phyloP scores from a whole-genome alignment of 30 jellyfish, hydroid and myxozoan genomes.

The Aurelia coerulea region DNA sequence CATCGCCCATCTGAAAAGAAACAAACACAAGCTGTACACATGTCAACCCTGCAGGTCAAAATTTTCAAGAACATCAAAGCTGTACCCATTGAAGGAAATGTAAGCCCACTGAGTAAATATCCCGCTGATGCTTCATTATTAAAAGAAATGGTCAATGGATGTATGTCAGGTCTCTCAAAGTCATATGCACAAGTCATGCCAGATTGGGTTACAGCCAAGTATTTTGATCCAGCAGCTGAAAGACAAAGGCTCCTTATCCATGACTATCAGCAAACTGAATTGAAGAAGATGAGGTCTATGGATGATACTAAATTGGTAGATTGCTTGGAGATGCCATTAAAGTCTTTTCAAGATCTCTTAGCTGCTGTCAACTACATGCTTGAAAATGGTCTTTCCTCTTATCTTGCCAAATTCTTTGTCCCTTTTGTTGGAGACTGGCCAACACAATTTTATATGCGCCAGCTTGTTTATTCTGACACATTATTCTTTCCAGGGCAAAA shows the following conservation, averaged over 20 bases:
- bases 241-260: constrained; percentile 18
- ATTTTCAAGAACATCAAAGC: constrained; percentile 1
- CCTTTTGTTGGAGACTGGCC: constrained; percentile 67
- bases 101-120: neutral
- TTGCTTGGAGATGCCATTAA: constrained; percentile 10
- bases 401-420: constrained; percentile 52
- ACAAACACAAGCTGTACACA: constrained; percentile 25
- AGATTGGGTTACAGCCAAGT: constrained; percentile 24
- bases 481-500: constrained; percentile 1
- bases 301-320: constrained; percentile 22
- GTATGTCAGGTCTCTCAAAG: constrained; percentile 2
- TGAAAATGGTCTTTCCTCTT: constrained; percentile 46
- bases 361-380: constrained; percentile 31
- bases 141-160: neutral
- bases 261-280: constrained; percentile 16
- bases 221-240: constrained; percentile 21
- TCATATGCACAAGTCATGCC: constrained; percentile 38
- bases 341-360: constrained; percentile 13
- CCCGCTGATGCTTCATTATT: constrained; percentile 18
- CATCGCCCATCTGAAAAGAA: constrained; percentile 35
- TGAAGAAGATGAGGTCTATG: constrained; percentile 14
- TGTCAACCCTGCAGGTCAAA: constrained; percentile 19
- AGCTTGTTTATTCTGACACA: constrained; percentile 5
- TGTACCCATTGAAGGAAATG: constrained; percentile 9
- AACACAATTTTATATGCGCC: constrained; percentile 56